Base-by-base conservation (phyloP, 2,888 invertebrate genomes). In the Harmothoe impar region DNA sequence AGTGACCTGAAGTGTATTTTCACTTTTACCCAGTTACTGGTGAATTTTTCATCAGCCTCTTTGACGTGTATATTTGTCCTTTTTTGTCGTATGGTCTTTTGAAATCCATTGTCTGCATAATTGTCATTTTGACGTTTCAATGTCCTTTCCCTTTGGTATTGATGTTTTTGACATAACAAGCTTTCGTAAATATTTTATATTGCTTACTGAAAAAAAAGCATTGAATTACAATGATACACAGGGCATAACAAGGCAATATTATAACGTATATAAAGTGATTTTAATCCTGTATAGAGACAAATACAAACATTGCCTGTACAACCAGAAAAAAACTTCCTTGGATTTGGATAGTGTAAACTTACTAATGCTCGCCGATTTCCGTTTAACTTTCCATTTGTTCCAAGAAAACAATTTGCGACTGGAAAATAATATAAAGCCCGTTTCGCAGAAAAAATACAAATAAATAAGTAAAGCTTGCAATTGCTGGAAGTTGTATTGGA, bases 401-500 rank as follows among this genome's bases (percentile, higher is more conserved):
- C 43, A 43, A 43, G 43, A n/a, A n/a, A 43, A 43, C 5, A 3
- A 43, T 43, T 43, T 7, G 43, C 43, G 10, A 43, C 3, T 43
- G 43, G 43, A 43, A 7, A 43, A 10, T 43, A 43, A 43, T 7
- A 7, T 43, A 43, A 43, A 43, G 43, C 43, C 43, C 43, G 5
- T 7, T 43, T 43, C 15, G 7, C 62, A 62, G 7, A 3, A 62
- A 3, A 62, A 62, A 12, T 20, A 62, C 12, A 20, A 20, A 62
- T 62, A 1, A 62, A 62, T n/a, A 62, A 62, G 62, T 62, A 77
- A 77, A 81, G 43, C 81, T 81, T 81, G 81, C 81, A 81, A 43
- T 81, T 81, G 81, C 43, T 20, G 81, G 43, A 43, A 35, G 0
- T 23, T 35, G 43, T 81, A 23, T 1, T 81, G 23, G 33, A 43